Evolutionary conservation across 2,797 vertebrate species (phyloP).

Genomic region (Diplodus puntazzo): DNA sequence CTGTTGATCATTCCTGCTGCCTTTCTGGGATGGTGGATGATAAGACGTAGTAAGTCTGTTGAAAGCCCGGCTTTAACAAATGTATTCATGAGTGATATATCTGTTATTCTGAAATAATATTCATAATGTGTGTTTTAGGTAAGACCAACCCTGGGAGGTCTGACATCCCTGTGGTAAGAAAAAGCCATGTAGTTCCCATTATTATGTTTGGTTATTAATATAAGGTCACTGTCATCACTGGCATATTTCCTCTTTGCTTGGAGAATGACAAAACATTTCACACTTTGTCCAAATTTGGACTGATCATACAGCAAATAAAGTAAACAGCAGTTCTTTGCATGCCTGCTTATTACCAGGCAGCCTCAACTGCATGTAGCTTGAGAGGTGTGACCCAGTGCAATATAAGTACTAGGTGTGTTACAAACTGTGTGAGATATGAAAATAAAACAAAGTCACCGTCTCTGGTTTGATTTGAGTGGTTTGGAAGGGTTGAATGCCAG

Average conservation of each 20-base stretch:
- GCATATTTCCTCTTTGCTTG: neutral
- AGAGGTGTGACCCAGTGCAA: neutral
- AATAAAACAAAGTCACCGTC: too few species aligned
- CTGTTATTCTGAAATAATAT: neutral
- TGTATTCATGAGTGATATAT: neutral
- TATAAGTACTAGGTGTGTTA: neutral
- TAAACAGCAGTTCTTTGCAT: too few species aligned
- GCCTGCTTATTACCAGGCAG: neutral
- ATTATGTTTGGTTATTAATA: neutral
- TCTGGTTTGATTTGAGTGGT: neutral
- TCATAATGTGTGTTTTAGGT: constrained; percentile 15
- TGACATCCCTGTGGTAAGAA: constrained; percentile 29
- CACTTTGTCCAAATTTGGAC: neutral
- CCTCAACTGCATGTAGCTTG: neutral
- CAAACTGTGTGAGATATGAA: too few species aligned
- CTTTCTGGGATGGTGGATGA: constrained; percentile 24
- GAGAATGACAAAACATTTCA: neutral
- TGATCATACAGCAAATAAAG: neutral
- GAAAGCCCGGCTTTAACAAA: neutral
- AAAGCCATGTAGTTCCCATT: neutral
- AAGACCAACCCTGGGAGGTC: neutral
- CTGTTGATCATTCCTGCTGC: constrained; percentile 13
- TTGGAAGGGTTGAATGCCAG: too few species aligned
- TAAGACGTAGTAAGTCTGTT: constrained; percentile 22
- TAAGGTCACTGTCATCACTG: neutral